Evolutionary conservation across 2,888 invertebrate genomes (phyloP).

Genomic region (Callinectes sapidus): DNA sequence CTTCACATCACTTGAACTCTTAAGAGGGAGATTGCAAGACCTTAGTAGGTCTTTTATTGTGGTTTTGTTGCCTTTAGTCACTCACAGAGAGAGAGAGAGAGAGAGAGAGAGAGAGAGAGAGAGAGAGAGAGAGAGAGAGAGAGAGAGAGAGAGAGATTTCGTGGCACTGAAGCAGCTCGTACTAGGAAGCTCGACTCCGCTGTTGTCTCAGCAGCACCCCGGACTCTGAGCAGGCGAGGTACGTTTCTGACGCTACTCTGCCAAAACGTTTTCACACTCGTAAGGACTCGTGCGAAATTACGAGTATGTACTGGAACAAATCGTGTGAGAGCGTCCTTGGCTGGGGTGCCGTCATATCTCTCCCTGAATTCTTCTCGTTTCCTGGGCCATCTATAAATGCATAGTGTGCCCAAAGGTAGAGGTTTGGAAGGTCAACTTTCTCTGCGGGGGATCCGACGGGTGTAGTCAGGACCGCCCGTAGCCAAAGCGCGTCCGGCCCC

Average conservation of each 20-base stretch:
- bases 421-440: background rate
- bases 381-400: background rate
- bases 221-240: slow-evolving; percentile 3
- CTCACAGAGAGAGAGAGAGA: too few relatives aligned
- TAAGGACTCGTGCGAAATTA: background rate
- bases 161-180: too few relatives aligned
- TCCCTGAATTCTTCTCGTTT: background rate
- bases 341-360: background rate
- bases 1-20: too few relatives aligned
- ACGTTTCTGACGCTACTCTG: background rate
- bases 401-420: background rate
- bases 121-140: too few relatives aligned
- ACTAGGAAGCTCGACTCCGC: too few relatives aligned
- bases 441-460: slow-evolving; percentile 19
- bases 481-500: background rate
- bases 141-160: too few relatives aligned
- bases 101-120: too few relatives aligned
- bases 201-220: background rate
- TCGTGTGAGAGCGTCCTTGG: background rate
- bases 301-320: background rate
- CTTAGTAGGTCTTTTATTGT: too few relatives aligned
- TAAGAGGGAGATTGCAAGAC: too few relatives aligned
- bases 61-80: too few relatives aligned
- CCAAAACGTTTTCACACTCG: background rate
- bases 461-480: slow-evolving; percentile 2